Conservation (phyloP, 2,888 invertebrate species). For the Psylliodes chrysocephalus region DNA sequence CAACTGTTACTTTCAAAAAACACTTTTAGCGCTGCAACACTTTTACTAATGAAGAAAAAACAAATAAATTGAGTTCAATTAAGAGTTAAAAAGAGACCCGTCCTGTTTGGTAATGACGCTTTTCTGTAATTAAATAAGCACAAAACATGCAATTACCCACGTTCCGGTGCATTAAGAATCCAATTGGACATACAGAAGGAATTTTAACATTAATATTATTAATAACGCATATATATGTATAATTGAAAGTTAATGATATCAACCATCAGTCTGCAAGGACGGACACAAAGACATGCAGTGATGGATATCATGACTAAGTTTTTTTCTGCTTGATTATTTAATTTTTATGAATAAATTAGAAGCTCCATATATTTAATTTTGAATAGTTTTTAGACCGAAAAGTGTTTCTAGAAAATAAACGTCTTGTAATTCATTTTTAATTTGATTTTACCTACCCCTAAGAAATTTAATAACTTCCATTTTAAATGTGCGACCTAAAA, state of each 20-base stretch:
- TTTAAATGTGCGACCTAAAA: no score
- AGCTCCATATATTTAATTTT: no score
- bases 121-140: conserved; percentile 26
- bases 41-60: background rate
- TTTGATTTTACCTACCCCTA: no score
- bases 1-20: no score
- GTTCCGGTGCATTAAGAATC: conserved; percentile 39
- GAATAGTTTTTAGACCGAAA: no score
- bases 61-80: background rate
- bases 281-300: background rate
- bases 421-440: no score
- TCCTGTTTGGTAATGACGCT: conserved; percentile 16
- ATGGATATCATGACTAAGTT: no score
- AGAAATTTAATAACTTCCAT: no score
- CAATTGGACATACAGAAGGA: conserved; percentile 38
- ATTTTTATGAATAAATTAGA: no score
- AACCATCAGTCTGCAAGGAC: background rate
- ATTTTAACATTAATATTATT: conserved; percentile 36
- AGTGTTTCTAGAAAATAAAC: no score
- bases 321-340: no score
- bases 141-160: conserved; percentile 30
- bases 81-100: background rate
- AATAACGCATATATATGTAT: conserved; percentile 29
- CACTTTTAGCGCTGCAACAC: background rate
- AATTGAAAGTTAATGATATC: conserved; percentile 33